Conservation (phyloP, 1,140 invertebrate genomes). For the Heliconius congener region DNA sequence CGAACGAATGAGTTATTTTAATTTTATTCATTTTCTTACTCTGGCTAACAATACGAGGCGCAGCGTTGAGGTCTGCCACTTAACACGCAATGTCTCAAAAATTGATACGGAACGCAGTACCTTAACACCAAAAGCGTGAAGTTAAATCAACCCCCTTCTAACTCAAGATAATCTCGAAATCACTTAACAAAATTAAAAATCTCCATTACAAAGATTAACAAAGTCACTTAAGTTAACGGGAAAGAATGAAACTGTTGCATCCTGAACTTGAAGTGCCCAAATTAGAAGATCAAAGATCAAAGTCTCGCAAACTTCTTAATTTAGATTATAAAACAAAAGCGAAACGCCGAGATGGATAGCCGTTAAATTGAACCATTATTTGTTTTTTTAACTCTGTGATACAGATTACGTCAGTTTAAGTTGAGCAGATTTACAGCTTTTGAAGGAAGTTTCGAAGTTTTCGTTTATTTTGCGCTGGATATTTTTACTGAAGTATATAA, state of each 20-base stretch:
- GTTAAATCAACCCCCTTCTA: not conserved
- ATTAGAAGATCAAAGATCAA: slow-evolving; percentile 37
- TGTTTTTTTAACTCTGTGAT: slow-evolving; percentile 29
- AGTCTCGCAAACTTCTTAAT: slow-evolving; percentile 46
- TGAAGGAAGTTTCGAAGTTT: slow-evolving; percentile 13
- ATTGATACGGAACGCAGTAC: too few relatives aligned
- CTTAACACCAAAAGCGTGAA: not conserved
- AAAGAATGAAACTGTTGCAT: slow-evolving; percentile 32
- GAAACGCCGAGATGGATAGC: slow-evolving; percentile 35
- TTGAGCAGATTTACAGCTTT: slow-evolving; percentile 21
- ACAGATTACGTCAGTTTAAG: slow-evolving; percentile 27
- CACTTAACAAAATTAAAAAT: slow-evolving; percentile 26
- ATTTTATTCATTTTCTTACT: too few relatives aligned
- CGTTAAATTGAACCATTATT: slow-evolving; percentile 37
- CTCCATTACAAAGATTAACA: slow-evolving; percentile 24
- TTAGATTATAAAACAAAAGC: slow-evolving; percentile 47
- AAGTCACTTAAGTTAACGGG: slow-evolving; percentile 30
- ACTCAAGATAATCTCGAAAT: slow-evolving; percentile 11
- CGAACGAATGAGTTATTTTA: too few relatives aligned
- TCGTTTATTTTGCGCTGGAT: not conserved
- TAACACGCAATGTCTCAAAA: too few relatives aligned
- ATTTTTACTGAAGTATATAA: not conserved
- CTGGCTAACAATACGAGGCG: too few relatives aligned
- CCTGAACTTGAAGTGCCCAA: slow-evolving; percentile 32
- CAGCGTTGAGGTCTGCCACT: too few relatives aligned